These are phyloP conservation scores for Aleiodes testaceus DNA, from an alignment of 2,888 invertebrate species.

Conservation along the genomic window DNA sequence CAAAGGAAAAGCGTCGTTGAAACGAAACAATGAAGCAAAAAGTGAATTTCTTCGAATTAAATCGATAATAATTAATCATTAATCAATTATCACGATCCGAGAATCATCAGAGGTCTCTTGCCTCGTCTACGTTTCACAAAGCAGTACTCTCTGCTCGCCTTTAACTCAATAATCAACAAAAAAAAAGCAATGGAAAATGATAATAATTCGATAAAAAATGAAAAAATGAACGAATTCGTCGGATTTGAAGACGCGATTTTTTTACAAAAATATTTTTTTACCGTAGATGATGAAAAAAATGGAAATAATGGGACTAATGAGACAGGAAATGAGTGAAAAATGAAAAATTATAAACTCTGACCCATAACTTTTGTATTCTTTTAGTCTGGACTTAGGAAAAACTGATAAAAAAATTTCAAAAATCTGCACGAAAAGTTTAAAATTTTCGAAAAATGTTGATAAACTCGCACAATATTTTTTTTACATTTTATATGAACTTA, in stretches of 20 bases:
- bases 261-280: constrained; percentile 69
- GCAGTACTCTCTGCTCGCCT: constrained; percentile 23
- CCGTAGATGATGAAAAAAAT: constrained; percentile 53
- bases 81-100: constrained; percentile 24
- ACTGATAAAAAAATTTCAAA: background rate
- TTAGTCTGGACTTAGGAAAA: constrained; percentile 19
- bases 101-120: constrained; percentile 16
- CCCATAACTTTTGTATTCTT: constrained; percentile 51
- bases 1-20: background rate
- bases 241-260: constrained; percentile 36
- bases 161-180: background rate
- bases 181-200: constrained; percentile 14
- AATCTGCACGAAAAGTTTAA: constrained; percentile 23
- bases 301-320: constrained; percentile 50
- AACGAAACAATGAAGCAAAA: background rate
- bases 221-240: constrained; percentile 14
- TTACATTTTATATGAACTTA: constrained; percentile 26
- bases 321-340: constrained; percentile 28
- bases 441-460: constrained; percentile 9
- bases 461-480: constrained; percentile 32
- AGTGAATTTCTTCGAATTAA: constrained; percentile 9
- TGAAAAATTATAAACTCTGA: constrained; percentile 44
- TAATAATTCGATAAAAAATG: constrained; percentile 19
- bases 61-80: constrained; percentile 28
- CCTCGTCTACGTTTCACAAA: constrained; percentile 13